Evolutionary conservation across 2,888 invertebrate genomes (phyloP).

Genomic region (Zhuqinia jingwanae): DNA sequence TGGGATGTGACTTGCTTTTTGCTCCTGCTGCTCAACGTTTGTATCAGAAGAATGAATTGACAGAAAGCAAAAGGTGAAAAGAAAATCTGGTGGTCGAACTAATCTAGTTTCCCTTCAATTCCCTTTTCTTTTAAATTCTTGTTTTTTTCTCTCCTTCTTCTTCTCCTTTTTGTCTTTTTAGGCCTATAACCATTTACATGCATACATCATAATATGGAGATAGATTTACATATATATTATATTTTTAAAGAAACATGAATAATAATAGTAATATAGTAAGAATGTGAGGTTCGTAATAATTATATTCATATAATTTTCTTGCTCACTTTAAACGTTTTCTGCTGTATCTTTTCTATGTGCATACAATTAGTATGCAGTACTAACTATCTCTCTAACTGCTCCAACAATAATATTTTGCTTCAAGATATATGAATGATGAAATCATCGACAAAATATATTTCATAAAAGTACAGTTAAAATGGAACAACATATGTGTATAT

Average conservation of each 20-base stretch:
- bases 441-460: constrained; percentile 18
- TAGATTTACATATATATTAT: constrained; percentile 32
- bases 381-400: neutral
- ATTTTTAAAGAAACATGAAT: constrained; percentile 14
- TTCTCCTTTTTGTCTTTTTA: neutral
- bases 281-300: no score
- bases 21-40: neutral
- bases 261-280: constrained; percentile 20
- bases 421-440: constrained; percentile 13
- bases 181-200: constrained; percentile 27
- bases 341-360: neutral
- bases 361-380: no score
- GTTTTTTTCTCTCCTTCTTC: constrained; percentile 1
- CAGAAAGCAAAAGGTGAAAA: constrained; percentile 53
- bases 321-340: neutral
- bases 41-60: neutral
- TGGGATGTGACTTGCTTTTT: constrained; percentile 20
- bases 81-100: constrained; percentile 32
- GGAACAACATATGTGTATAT: no score
- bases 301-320: neutral
- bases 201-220: neutral
- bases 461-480: constrained; percentile 16
- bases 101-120: constrained; percentile 58
- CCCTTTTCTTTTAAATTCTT: constrained; percentile 51
- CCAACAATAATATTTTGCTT: neutral